A percentile compares a stretch with the other conserved stretches of the same genome.
Conservation (phyloP, 2,113 vertebrate species). For the Zosterops borbonicus region DNA sequence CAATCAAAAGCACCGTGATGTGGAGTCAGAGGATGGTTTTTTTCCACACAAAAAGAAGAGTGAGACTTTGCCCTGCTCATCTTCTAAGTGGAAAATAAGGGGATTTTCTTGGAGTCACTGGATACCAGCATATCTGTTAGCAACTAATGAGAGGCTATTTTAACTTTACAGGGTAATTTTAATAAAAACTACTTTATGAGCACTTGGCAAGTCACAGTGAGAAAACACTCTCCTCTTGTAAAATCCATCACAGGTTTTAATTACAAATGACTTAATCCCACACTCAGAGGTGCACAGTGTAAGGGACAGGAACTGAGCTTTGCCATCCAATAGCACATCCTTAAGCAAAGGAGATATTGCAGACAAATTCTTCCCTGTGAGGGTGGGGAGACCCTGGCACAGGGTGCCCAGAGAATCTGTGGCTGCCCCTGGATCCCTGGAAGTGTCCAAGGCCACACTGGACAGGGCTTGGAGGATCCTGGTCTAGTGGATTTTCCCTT, state of each 20-base stretch:
- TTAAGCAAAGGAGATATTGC: neutral
- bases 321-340: neutral
- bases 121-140: neutral
- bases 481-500: fast-evolving
- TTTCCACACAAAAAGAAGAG: neutral
- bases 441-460: neutral
- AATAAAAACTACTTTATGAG: constrained; percentile 12
- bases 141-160: constrained; percentile 21
- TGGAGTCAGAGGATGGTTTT: neutral
- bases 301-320: neutral
- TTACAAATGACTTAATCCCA: neutral
- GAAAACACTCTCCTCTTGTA: neutral
- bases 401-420: neutral
- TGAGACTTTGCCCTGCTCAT: neutral
- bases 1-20: neutral
- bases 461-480: neutral
- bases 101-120: neutral
- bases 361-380: neutral
- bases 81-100: neutral
- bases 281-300: neutral
- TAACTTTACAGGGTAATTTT: constrained; percentile 10
- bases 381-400: neutral
- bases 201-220: neutral
- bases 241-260: constrained; percentile 21
- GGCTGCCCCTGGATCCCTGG: neutral